These are phyloP conservation scores for Anastrepha ludens DNA, from an alignment of 1,140 invertebrate genomes.

Conservation along the genomic window DNA sequence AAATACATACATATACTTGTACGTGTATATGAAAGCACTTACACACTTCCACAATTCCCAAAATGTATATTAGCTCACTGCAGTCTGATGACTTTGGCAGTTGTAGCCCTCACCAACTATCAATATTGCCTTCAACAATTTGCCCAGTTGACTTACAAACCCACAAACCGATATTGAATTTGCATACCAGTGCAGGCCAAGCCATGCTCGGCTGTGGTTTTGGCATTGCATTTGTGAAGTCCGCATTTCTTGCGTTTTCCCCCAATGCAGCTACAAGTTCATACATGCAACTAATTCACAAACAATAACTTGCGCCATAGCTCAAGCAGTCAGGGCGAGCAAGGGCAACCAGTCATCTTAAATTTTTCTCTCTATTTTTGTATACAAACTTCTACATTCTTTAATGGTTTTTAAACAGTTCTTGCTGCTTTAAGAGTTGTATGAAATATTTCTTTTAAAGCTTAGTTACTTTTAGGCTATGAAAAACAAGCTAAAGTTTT, in stretches of 20 bases:
- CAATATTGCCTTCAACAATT: neutral
- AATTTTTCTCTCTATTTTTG: neutral
- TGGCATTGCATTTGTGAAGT: neutral
- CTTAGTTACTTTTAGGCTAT: neutral
- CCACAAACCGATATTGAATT: slow-evolving; percentile 23
- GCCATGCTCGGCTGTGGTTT: neutral
- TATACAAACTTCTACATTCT: neutral
- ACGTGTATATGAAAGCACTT: neutral
- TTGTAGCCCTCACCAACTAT: neutral
- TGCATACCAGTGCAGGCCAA: neutral
- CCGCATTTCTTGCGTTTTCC: neutral
- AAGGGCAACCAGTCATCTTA: neutral
- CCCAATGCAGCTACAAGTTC: neutral
- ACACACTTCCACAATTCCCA: neutral
- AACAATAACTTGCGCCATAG: neutral
- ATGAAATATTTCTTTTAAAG: neutral
- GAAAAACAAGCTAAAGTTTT: neutral
- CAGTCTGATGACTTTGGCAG: neutral
- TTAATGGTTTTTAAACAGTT: neutral
- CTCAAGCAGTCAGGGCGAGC: too few relatives aligned
- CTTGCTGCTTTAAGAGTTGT: neutral
- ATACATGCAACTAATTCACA: neutral
- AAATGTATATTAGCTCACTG: neutral
- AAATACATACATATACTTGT: too few relatives aligned
- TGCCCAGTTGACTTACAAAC: neutral